Conservation (phyloP, 2,797 vertebrate species). For the Lepilemur ruficaudatus region DNA sequence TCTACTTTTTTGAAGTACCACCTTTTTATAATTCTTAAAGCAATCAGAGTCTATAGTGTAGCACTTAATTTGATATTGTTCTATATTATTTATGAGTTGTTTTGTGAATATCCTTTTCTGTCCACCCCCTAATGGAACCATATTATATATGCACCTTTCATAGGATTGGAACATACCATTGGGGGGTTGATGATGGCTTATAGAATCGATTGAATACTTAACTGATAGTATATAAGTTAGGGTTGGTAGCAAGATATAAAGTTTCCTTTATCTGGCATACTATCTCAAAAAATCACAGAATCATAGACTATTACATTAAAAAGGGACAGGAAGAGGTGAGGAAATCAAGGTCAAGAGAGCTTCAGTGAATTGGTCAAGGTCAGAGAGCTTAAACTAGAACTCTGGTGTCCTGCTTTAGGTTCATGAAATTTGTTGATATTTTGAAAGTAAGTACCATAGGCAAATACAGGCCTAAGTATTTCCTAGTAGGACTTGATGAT, state of each 20-base stretch:
- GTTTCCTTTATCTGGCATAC: not conserved
- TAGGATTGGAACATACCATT: not conserved
- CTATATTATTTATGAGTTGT: constrained; percentile 3
- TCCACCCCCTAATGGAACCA: not conserved
- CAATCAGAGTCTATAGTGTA: not conserved
- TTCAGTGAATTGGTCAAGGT: not conserved
- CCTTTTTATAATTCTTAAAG: constrained; percentile 29
- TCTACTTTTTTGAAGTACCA: not conserved
- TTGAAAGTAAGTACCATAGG: not conserved
- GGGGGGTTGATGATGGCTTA: not conserved
- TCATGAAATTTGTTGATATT: constrained; percentile 2
- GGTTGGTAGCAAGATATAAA: constrained; percentile 34
- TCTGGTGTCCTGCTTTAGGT: not conserved
- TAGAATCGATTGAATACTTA: not conserved
- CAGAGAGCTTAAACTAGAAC: not conserved
- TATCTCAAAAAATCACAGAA: not conserved
- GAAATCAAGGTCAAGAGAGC: not conserved
- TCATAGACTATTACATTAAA: not conserved
- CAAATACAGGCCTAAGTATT: constrained; percentile 31
- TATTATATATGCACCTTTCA: not conserved
- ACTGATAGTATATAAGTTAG: constrained; percentile 16
- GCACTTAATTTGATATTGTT: not conserved
- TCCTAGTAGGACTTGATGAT: not conserved
- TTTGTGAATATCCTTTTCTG: constrained; percentile 16
- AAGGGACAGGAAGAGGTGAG: not conserved